A percentile compares a stretch with the other conserved stretches of the same genome.
These are phyloP conservation scores for Acleris holmiana DNA, from an alignment of 2,888 invertebrate species.

Conservation along the genomic window DNA sequence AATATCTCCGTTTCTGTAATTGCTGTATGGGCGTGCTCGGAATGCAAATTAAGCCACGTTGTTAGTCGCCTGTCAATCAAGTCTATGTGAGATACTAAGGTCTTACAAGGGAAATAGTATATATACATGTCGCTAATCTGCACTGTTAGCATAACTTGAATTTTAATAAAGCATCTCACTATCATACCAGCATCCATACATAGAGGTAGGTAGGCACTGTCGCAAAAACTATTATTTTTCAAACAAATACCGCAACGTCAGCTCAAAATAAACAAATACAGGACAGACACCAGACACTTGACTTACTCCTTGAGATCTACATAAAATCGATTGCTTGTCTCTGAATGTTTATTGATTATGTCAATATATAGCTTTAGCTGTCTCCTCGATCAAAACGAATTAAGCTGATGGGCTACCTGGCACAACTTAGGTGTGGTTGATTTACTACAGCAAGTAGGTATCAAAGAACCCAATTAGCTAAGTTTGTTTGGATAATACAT, in stretches of 20 bases:
- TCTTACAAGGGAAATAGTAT: neutral
- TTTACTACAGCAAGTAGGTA: conserved; percentile 11
- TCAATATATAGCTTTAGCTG: neutral
- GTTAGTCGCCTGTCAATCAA: conserved; percentile 14
- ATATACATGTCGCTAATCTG: neutral
- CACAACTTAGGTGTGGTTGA: conserved; percentile 28
- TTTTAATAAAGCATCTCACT: no score
- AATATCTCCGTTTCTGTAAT: neutral
- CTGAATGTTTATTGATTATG: no score
- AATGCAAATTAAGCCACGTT: conserved; percentile 30
- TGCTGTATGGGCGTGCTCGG: conserved; percentile 4
- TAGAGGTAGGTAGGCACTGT: no score
- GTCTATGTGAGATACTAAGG: conserved; percentile 9
- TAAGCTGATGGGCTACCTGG: conserved; percentile 8
- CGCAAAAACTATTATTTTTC: no score
- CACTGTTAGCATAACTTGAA: no score
- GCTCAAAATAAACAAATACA: no score
- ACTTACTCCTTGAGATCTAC: no score
- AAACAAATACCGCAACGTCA: no score
- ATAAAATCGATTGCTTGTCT: no score
- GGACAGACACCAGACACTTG: no score
- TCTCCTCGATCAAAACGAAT: conserved; percentile 7
- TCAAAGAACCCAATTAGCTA: conserved; percentile 32
- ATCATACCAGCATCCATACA: no score
- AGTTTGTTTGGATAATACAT: conserved; percentile 32